Evolutionary conservation across 2,888 invertebrate genomes (phyloP), one percentile per base, ranked within the genome.

Genomic region (Cecidostiba fungosa): DNA sequence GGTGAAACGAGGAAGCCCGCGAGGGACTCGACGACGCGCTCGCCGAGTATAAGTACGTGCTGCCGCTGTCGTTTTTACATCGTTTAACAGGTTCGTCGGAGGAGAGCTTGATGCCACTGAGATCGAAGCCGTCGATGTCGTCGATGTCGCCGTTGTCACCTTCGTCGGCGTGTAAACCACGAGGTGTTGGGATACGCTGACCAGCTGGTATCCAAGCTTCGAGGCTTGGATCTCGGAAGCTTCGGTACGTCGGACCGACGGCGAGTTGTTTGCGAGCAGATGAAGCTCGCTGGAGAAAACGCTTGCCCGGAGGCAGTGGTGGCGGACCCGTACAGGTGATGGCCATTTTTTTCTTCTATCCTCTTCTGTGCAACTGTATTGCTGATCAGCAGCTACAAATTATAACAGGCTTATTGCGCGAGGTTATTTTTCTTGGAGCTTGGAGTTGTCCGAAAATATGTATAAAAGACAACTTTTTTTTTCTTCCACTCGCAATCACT

Each of bases 281-380:
- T 8, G 32, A 91, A 90, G 89, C 87, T 86, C 90, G 90, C 70
- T 92, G 91, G 78, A 92, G 89, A 86, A 91, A 91, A 79, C 93
- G 91, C 88, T 95, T 95, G 89, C 94, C 95, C 12, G 95, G 95
- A 26, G 95, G 95, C 87, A 95, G 91, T 19, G 95, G 95, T 73
- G 95, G 95, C 72, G 95, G 95, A 4, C 95, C 95, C 90, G 95
- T 94, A 90, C 95, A 95, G 86, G 94, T 94, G 88, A 95, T 94
- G 87, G 95, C 94, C 95, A 95, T 95, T 91, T 90, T 90, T 32
- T 29, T 16, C 66, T 14, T 14, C 54, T 43, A 14, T 19, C 69
- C 32, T 23, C 32, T 16, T 36, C 39, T 3, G 3, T 32, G 32
- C 32, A 32, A 3, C 1, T 32, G n/a, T 32, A 32, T 32, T 32